These are phyloP conservation scores for Mustela nigripes DNA, from an alignment of 2,113 vertebrate species.

Conservation along the genomic window DNA sequence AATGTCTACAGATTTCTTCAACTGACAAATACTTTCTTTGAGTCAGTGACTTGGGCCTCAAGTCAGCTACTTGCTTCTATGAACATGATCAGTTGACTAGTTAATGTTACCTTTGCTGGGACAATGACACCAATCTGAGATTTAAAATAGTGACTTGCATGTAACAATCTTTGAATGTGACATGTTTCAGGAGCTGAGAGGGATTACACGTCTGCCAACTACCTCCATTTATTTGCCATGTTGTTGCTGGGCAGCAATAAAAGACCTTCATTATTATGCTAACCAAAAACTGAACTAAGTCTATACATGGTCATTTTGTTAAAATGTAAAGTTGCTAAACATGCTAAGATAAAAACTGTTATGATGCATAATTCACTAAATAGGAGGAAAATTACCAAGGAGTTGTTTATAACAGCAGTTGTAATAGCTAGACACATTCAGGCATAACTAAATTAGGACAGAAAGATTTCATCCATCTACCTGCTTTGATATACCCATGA, in stretches of 20 bases:
- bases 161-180: not conserved
- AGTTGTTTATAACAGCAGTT: not conserved
- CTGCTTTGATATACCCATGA: conserved; percentile 8
- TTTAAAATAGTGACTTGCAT: conserved; percentile 19
- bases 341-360: not conserved
- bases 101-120: not conserved
- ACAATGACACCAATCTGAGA: not conserved
- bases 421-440: not conserved
- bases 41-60: not conserved
- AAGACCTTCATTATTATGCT: not conserved
- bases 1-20: not conserved
- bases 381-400: not conserved
- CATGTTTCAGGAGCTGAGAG: not conserved
- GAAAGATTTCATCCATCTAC: conserved; percentile 23
- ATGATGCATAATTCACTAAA: not conserved
- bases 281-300: not conserved
- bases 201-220: not conserved
- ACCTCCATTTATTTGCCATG: not conserved
- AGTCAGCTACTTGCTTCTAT: not conserved
- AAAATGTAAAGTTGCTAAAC: not conserved
- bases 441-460: conserved; percentile 33
- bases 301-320: not conserved
- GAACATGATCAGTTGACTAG: not conserved
- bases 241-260: not conserved
- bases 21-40: not conserved